These are phyloP conservation scores for Eulimnadia texana DNA, from an alignment of 1,140 invertebrate species.

Conservation along the genomic window DNA sequence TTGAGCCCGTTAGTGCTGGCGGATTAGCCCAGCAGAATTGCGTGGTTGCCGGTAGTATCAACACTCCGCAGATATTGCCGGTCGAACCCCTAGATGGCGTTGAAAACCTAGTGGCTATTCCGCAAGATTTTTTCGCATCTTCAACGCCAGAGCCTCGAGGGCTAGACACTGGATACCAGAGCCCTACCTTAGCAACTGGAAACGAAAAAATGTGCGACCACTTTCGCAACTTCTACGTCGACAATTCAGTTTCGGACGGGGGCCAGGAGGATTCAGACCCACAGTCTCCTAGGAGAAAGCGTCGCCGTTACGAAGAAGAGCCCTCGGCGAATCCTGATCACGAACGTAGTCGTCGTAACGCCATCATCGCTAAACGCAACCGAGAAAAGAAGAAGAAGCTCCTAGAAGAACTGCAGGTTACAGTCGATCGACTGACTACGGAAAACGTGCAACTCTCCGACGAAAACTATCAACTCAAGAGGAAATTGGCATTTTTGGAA, in stretches of 20 bases:
- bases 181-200: too few relatives aligned
- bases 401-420: conserved; percentile 1
- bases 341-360: conserved; percentile 18
- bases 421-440: background rate
- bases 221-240: background rate
- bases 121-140: too few relatives aligned
- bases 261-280: background rate
- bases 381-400: conserved; percentile 17
- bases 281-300: background rate
- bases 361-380: conserved; percentile 20
- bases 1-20: background rate
- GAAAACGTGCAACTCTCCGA: background rate
- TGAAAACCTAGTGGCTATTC: too few relatives aligned
- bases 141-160: too few relatives aligned
- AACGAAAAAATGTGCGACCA: background rate
- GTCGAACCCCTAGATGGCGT: too few relatives aligned
- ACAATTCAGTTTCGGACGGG: background rate
- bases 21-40: background rate
- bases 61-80: too few relatives aligned
- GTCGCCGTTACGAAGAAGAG: conserved; percentile 5
- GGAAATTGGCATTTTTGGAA: background rate
- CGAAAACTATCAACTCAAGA: background rate
- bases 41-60: too few relatives aligned
- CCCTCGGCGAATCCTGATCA: conserved; percentile 8
- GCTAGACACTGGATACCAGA: too few relatives aligned